These are phyloP conservation scores for Eupeodes latifasciatus DNA, from an alignment of 2,888 invertebrate genomes.

Conservation along the genomic window DNA sequence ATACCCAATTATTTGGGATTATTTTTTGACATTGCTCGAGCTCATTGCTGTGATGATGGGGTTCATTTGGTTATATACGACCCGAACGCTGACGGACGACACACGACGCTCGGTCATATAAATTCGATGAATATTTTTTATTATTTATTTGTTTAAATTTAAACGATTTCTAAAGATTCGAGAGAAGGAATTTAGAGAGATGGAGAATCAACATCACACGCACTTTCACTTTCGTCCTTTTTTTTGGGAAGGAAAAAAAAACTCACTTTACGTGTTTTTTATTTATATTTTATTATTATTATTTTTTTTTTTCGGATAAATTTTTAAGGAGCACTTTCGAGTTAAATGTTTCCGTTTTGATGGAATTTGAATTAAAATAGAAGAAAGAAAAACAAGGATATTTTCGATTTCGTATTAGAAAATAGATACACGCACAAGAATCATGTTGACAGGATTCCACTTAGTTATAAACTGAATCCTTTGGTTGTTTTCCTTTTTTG, in stretches of 20 bases:
- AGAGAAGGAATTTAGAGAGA: not conserved
- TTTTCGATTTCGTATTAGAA: not conserved
- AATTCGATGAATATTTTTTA: not conserved
- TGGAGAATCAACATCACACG: conserved; percentile 7
- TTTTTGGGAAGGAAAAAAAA: conserved; percentile 19
- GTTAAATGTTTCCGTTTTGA: not conserved
- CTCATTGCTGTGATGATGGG: not conserved
- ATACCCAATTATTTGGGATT: conserved; percentile 65
- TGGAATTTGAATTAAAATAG: conserved; percentile 1
- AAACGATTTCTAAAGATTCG: conserved; percentile 49
- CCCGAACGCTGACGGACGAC: no score
- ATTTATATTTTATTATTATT: conserved; percentile 14
- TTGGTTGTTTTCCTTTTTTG: not conserved
- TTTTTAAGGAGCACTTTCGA: not conserved
- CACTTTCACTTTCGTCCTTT: conserved; percentile 46
- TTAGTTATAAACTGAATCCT: conserved; percentile 59
- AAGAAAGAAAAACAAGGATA: not conserved
- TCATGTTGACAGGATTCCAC: conserved; percentile 63
- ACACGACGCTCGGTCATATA: not conserved
- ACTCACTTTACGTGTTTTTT: conserved; percentile 63
- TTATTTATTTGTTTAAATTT: conserved; percentile 27
- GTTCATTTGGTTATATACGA: not conserved
- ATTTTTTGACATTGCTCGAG: conserved; percentile 30
- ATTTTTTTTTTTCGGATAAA: not conserved
- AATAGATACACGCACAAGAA: conserved; percentile 42